Base-by-base conservation (phyloP, 2,113 vertebrate species). In the Pelodiscus sinensis region DNA sequence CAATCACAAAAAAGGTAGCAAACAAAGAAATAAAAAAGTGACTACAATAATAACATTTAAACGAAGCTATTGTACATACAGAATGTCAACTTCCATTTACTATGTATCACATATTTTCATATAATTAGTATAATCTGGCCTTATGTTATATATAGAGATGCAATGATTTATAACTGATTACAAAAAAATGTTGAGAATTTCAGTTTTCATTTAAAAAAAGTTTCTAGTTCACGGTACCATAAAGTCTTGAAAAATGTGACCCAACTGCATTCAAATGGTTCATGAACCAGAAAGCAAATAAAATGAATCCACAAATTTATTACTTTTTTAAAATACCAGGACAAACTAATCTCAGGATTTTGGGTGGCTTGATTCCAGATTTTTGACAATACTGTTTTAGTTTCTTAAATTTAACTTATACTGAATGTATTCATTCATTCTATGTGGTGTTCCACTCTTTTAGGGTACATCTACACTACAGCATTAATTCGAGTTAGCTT, bases 361-460 rank as follows among this genome's bases (percentile, higher is more conserved):
- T 16, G 82, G 22, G 88, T 85, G 71, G 81, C 8, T 6, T 79
- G 86, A 35, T 25, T 38, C 56, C 87, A 79, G 51, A 31, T 51
- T 84, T 38, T 24, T 82, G 58, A 90, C 6, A 84, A 88, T 87
- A 31, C 75, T 86, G 27, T 6, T 90, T n/a, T 81, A 82, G 35
- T 84, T 84, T 79, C 90, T 18, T 57, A 22, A 94, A 81, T 9
- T 14, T 65, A 79, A 27, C 2, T 94, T 84, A 56, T 1, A 3
- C 12, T 91, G 68, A 79, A 35, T 4, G 81, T 77, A 92, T 94
- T 90, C 54, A 77, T 92, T 96, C 81, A 18, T 75, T 79, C 85
- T 14, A 52, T 50, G 6, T 44, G 35, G 38, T 93, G 80, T 87
- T 92, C 94, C 86, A 44, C 35, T 44, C 8, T 75, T 75, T 44